Evolutionary conservation across 2,113 vertebrate genomes (phyloP), one percentile per base, ranked within the genome.

Genomic region (Cottus gobio): DNA sequence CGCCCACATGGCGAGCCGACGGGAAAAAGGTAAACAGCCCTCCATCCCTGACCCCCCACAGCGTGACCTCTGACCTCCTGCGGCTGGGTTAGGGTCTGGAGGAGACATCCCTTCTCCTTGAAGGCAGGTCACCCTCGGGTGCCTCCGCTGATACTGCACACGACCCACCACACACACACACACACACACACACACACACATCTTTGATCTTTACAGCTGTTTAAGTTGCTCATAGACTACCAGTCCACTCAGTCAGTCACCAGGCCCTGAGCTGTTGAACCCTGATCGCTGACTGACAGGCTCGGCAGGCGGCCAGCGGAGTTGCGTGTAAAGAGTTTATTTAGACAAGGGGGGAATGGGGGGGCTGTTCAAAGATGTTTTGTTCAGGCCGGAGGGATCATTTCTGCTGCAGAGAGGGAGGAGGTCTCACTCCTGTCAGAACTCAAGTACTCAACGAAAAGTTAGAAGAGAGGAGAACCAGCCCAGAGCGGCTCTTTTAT

Each of bases 281-380:
- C n/a, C n/a, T n/a, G n/a, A n/a, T n/a, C 22, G 44, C n/a, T 79
- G 88, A 90, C 88, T 87, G 90, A 87, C 90, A 82, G 87, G 52
- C 78, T 70, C 34, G 85, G 87, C 72, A 61, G 75, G 80, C 79
- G 11, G 90, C 88, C 90, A 89, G 73, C 3, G 2, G 72, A 71
- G 85, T 89, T 88, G 85, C 86, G 79, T 91, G 88, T 90, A 80
- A 87, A 87, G 85, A 87, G 86, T 90, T 91, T 90, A 90, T 90
- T 91, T 91, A 89, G 83, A 89, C 85, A 85, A 82, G 85, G 48
- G 85, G 44, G 26, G 75, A 24, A 69, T 26, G 1, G 12, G 5
- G 31, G 2, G 52, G 50, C 10, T 74, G 37, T 82, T 82, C 42
- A 70, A 78, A 66, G 34, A 80, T 24, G 77, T 85, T 87, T 56